These are phyloP conservation scores for Megaptera novaeangliae DNA, from an alignment of 2,113 vertebrate genomes.

Conservation along the genomic window DNA sequence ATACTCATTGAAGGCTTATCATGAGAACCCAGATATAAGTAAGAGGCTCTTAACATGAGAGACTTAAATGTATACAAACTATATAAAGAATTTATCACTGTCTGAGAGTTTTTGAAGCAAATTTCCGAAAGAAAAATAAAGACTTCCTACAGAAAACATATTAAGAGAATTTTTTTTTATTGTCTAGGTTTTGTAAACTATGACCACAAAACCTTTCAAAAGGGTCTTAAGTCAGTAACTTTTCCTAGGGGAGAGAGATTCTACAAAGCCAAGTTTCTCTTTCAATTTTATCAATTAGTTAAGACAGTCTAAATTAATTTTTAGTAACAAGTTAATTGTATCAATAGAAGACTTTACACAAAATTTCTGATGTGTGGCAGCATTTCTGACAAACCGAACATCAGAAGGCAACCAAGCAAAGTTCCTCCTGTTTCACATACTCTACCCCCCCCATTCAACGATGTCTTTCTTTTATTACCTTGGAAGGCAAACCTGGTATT, in stretches of 20 bases:
- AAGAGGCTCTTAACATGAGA: not conserved
- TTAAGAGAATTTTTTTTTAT: not conserved
- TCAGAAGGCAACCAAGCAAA: slow-evolving; percentile 35
- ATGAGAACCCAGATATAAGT: not conserved
- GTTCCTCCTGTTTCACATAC: slow-evolving; percentile 33
- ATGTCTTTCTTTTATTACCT: slow-evolving; percentile 20
- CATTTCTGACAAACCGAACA: not conserved
- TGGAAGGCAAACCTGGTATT: slow-evolving; percentile 50
- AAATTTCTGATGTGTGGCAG: not conserved
- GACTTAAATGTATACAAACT: not conserved
- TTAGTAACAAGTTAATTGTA: not conserved
- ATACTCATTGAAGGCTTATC: not conserved
- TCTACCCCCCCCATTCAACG: not conserved
- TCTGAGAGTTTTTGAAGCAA: not conserved
- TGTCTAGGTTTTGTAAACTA: slow-evolving; percentile 12
- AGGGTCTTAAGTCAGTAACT: not conserved
- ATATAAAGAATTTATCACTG: not conserved
- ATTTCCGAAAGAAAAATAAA: not conserved
- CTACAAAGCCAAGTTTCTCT: not conserved
- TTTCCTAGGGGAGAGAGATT: not conserved
- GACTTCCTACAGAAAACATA: not conserved
- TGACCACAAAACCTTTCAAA: not conserved
- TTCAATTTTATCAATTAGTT: not conserved
- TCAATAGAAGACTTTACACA: not conserved
- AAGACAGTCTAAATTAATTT: not conserved